phyloP scores from a whole-genome alignment of 2,113 vertebrate species.

The Labrus mixtus region DNA sequence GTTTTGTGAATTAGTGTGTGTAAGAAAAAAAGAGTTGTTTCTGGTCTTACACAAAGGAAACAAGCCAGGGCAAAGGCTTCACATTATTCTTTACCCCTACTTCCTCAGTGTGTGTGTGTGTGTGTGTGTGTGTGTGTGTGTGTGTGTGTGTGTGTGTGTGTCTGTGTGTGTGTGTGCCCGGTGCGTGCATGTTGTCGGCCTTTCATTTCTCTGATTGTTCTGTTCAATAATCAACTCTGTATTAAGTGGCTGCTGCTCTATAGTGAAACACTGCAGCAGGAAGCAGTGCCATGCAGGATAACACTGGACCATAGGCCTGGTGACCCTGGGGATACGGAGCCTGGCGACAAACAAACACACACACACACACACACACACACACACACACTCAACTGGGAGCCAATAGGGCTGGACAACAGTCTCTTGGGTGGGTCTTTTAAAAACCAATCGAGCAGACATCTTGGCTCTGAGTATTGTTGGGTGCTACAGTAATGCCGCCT shows the following conservation, averaged over 20 bases:
- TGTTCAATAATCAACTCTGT: slow-evolving; percentile 47
- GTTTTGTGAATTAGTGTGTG: background rate
- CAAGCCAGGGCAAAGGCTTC: slow-evolving; percentile 9
- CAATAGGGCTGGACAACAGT: slow-evolving; percentile 61
- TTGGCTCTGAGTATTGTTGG: slow-evolving; percentile 76
- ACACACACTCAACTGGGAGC: slow-evolving; percentile 45
- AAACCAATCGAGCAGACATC: slow-evolving; percentile 79
- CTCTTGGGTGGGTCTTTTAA: slow-evolving; percentile 67
- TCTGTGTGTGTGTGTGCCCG: background rate
- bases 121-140: slow-evolving; percentile 12
- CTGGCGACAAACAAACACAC: slow-evolving; percentile 26
- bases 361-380: slow-evolving; percentile 22
- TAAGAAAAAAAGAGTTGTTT: slow-evolving; percentile 22
- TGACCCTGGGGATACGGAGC: slow-evolving; percentile 61
- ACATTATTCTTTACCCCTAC: slow-evolving; percentile 40
- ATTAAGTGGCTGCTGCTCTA: slow-evolving; percentile 43
- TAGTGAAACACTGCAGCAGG: slow-evolving; percentile 61
- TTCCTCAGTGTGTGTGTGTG: background rate
- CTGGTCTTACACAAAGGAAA: slow-evolving; percentile 42
- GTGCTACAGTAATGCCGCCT: slow-evolving; percentile 44
- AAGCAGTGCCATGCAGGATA: slow-evolving; percentile 73
- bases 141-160: slow-evolving; percentile 6
- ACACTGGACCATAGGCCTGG: slow-evolving; percentile 67
- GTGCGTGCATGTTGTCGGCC: slow-evolving; percentile 14
- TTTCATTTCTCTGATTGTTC: slow-evolving; percentile 71